Evolutionary conservation across 2,888 invertebrate genomes (phyloP).

Genomic region (Mythimna lalbum): DNA sequence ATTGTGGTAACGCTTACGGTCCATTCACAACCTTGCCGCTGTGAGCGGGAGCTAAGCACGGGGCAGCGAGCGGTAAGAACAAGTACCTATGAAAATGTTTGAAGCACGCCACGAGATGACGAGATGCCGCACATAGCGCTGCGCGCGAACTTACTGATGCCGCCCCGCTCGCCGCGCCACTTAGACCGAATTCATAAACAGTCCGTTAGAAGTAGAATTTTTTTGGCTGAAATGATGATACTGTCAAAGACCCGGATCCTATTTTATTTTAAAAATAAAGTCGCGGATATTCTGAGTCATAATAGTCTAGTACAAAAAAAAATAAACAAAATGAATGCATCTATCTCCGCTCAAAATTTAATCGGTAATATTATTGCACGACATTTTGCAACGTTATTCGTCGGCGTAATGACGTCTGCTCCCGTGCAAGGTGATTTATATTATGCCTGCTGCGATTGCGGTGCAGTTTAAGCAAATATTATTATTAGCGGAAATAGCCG

Average conservation of each 20-base stretch:
- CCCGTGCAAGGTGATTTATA: constrained; percentile 34
- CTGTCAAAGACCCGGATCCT: neutral
- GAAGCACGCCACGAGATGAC: too few species aligned
- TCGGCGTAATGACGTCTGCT: constrained; percentile 39
- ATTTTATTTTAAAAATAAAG: neutral
- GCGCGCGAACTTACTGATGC: too few species aligned
- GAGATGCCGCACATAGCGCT: too few species aligned
- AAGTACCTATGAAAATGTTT: too few species aligned
- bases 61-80: too few species aligned
- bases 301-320: neutral
- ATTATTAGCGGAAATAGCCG: constrained; percentile 41
- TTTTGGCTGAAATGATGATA: neutral
- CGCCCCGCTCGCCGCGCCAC: too few species aligned
- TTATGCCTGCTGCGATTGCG: constrained; percentile 26
- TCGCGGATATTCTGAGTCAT: neutral
- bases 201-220: too few species aligned
- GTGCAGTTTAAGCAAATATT: constrained; percentile 46
- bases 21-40: too few species aligned
- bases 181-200: too few species aligned
- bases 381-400: constrained; percentile 45
- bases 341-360: neutral
- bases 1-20: too few species aligned
- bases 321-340: neutral
- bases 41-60: too few species aligned
- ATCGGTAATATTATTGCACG: constrained; percentile 10